Evolutionary conservation across 2,888 invertebrate species (phyloP).

Genomic region (Sinodicranocentrus sp.): DNA sequence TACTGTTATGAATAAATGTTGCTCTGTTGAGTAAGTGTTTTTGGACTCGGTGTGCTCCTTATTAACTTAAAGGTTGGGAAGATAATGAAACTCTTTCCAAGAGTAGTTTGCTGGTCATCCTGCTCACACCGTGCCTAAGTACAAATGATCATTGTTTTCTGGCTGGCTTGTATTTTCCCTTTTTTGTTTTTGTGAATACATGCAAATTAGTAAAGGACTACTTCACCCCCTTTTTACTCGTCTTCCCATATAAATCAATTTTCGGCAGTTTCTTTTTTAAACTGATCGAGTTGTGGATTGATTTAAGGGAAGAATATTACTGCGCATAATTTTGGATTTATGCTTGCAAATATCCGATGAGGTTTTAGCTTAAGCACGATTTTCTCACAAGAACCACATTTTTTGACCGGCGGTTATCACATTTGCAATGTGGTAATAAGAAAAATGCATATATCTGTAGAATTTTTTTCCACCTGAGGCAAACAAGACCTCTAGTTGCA

Average conservation of each 20-base stretch:
- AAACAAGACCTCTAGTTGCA: constrained; percentile 6
- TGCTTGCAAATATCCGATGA: too few relatives aligned
- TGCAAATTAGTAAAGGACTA: constrained; percentile 13
- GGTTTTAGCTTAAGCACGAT: too few relatives aligned
- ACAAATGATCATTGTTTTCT: constrained; percentile 17
- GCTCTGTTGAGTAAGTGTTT: background rate
- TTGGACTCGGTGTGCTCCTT: too few relatives aligned
- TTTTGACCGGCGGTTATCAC: constrained; percentile 9
- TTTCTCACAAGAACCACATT: constrained; percentile 3
- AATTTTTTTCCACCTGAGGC: constrained; percentile 28
- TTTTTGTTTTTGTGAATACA: constrained; percentile 15
- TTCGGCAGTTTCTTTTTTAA: constrained; percentile 39
- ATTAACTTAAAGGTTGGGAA: too few relatives aligned
- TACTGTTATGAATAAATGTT: constrained; percentile 47
- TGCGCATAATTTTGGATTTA: too few relatives aligned
- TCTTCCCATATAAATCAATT: constrained; percentile 35
- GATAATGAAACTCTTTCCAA: too few relatives aligned
- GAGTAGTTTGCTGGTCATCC: too few relatives aligned
- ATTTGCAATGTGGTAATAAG: background rate
- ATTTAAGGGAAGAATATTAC: background rate
- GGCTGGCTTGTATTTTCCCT: background rate
- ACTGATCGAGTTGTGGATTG: constrained; percentile 5
- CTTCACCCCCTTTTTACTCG: background rate
- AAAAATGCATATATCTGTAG: background rate
- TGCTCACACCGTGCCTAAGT: constrained; percentile 28